Evolutionary conservation across 2,888 invertebrate species (phyloP).

Genomic region (Busseola fusca): DNA sequence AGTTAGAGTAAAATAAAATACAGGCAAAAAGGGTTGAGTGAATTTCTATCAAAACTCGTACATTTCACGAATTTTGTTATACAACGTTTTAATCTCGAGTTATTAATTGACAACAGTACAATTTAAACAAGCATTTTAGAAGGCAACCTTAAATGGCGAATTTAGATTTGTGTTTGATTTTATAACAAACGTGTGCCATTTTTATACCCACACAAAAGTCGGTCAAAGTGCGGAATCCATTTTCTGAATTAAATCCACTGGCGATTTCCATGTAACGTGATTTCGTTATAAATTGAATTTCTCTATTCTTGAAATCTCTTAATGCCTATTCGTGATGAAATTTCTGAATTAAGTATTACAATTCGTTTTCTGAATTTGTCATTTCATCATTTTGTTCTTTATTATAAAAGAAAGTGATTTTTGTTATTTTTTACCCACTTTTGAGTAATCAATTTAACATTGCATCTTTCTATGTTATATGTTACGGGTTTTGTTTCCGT

Average conservation of each 20-base stretch:
- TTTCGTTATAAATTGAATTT: constrained; percentile 32
- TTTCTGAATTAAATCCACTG: constrained; percentile 24
- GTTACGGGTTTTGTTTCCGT: too few species aligned
- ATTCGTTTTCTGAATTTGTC: not conserved
- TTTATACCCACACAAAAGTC: constrained; percentile 23
- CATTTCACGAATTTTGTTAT: not conserved
- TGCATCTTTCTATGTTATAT: not conserved
- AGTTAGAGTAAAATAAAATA: constrained; percentile 37
- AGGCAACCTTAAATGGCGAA: not conserved
- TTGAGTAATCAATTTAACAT: not conserved
- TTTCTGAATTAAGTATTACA: constrained; percentile 3
- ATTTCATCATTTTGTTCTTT: too few species aligned
- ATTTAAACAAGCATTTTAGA: not conserved
- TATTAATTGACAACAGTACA: not conserved
- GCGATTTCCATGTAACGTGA: constrained; percentile 28
- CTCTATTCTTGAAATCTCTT: constrained; percentile 21
- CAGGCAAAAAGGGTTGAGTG: not conserved
- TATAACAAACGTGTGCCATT: not conserved
- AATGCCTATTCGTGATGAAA: constrained; percentile 20
- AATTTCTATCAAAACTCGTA: constrained; percentile 6
- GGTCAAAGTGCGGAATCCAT: constrained; percentile 11
- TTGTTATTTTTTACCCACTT: not conserved
- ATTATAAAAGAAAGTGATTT: not conserved
- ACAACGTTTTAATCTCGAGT: not conserved
- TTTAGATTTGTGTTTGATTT: constrained; percentile 3